Base-by-base conservation (phyloP, 2,113 vertebrate genomes). In the Neodontobutis hainanensis region DNA sequence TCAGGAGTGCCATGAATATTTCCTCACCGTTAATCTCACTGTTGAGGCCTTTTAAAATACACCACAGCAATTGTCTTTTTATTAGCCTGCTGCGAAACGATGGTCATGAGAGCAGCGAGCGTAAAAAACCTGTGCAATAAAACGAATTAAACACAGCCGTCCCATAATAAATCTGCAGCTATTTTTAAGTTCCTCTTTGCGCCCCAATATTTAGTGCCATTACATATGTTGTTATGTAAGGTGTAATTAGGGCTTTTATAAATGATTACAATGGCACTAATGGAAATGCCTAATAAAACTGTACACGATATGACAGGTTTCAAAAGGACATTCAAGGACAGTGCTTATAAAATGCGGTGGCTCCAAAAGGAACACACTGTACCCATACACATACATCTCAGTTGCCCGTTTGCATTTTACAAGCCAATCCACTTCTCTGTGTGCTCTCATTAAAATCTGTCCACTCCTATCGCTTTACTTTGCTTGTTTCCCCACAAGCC, bases 381-480 rank as follows among this genome's bases (percentile, higher is more conserved):
- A 58, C 19, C 9, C 48, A 42, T 15, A 27, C 52, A 63, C 65
- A 66, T 75, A 12, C 44, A 69, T 80, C 68, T 73, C 58, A 58
- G 34, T 60, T 73, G 45, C 46, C 56, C 68, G 77, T 27, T 72
- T 55, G 19, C 44, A 44, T 76, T 82, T 78, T 73, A 61, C 19
- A 35, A 5, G 56, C 66, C 64, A 53, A 70, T 82, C 66, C 65
- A 65, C 70, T 71, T 48, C 63, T 71, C 16, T 46, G 45, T 49
- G 34, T 76, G 59, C 57, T 77, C 62, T 78, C 74, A 77, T 85
- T 73, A 82, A 85, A 76, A 73, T 65, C 57, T 53, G 68, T 85
- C 83, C 68, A 81, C 57, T 78, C 80, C 32, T 61, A 72, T 64
- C 61, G 43, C 36, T 48, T 72, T 51, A 59, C 76, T 77, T 46